Evolutionary conservation across 2,113 vertebrate genomes (phyloP).

Genomic region (Sceloporus undulatus): DNA sequence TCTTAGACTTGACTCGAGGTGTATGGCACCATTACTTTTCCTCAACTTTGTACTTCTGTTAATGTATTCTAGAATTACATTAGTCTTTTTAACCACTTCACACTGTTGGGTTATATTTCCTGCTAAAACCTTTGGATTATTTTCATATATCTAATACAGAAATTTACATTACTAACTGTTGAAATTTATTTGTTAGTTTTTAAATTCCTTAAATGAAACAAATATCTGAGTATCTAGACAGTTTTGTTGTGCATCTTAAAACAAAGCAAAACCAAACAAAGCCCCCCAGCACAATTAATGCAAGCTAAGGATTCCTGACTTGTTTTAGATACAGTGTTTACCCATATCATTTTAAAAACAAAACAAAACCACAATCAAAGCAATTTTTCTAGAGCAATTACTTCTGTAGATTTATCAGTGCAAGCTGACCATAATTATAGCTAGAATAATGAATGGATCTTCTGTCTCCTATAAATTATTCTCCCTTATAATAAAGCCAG

Average conservation of each 20-base stretch:
- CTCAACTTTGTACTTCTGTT: background rate
- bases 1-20: background rate
- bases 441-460: constrained; percentile 79
- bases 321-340: constrained; percentile 63
- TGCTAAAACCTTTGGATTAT: background rate
- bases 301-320: constrained; percentile 36
- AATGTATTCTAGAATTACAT: background rate
- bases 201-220: constrained; percentile 55
- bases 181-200: background rate
- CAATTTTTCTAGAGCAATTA: constrained; percentile 66
- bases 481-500: constrained; percentile 52
- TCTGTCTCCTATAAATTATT: constrained; percentile 74
- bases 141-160: background rate
- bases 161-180: background rate
- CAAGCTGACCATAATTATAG: constrained; percentile 75
- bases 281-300: constrained; percentile 19
- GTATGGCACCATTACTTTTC: background rate
- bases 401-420: constrained; percentile 78
- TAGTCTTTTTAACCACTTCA: background rate
- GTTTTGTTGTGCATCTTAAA: constrained; percentile 51
- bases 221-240: constrained; percentile 52
- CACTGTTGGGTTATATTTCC: background rate
- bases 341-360: constrained; percentile 43
- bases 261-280: background rate
- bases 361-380: constrained; percentile 52